Conservation (phyloP, 1,140 invertebrate genomes). For the Plutomurus gul region DNA sequence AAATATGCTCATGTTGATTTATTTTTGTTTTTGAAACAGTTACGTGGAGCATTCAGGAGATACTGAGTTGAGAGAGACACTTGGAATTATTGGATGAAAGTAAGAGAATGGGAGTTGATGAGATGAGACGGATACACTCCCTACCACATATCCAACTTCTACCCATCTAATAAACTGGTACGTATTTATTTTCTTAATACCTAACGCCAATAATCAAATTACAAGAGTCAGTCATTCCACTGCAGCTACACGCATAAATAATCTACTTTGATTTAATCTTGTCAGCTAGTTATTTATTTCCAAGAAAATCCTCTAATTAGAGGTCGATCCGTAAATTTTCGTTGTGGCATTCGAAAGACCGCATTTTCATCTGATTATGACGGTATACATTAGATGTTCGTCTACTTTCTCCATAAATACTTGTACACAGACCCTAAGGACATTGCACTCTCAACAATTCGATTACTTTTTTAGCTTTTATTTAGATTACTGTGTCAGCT, state of each 20-base stretch:
- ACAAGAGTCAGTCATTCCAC: too few relatives aligned
- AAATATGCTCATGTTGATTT: too few relatives aligned
- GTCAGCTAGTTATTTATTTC: conserved; percentile 9
- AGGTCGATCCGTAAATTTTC: background rate
- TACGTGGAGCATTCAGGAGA: background rate
- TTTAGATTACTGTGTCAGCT: background rate
- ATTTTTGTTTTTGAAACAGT: background rate
- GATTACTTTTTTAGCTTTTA: background rate
- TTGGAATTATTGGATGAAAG: background rate
- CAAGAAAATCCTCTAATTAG: background rate
- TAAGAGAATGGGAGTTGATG: conserved; percentile 25
- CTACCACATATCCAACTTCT: background rate
- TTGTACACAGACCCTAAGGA: too few relatives aligned
- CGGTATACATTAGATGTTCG: background rate
- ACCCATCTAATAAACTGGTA: background rate
- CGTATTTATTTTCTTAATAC: background rate
- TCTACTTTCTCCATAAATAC: too few relatives aligned
- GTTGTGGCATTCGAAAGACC: conserved; percentile 13
- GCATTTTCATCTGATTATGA: conserved; percentile 7
- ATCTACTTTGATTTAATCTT: background rate
- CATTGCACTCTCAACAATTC: too few relatives aligned
- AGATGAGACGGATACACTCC: conserved; percentile 19
- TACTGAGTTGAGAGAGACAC: background rate
- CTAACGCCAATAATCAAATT: too few relatives aligned
- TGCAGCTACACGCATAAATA: too few relatives aligned